phyloP scores from a whole-genome alignment of 2,888 invertebrate species.

The Serripes groenlandicus region DNA sequence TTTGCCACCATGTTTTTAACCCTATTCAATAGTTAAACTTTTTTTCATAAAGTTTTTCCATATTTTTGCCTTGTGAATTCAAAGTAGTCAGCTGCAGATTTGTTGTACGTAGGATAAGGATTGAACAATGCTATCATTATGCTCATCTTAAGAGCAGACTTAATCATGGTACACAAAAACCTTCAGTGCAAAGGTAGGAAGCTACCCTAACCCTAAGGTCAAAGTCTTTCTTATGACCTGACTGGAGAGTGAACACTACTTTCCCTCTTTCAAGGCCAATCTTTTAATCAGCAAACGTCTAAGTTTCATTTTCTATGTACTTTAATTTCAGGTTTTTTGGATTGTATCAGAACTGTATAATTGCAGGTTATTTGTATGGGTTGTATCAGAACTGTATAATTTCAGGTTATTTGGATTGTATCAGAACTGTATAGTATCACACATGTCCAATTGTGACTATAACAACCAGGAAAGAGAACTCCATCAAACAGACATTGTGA shows the following conservation, averaged over 20 bases:
- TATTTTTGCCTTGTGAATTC: not conserved
- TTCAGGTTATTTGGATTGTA: slow-evolving; percentile 59
- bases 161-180: not conserved
- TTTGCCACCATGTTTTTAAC: slow-evolving; percentile 1
- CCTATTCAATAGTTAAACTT: not conserved
- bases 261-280: too few relatives aligned
- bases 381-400: not conserved
- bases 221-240: not conserved
- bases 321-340: not conserved
- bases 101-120: not conserved
- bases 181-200: not conserved
- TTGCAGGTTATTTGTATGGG: not conserved
- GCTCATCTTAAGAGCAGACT: not conserved
- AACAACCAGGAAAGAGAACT: slow-evolving; percentile 45
- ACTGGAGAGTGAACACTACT: not conserved
- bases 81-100: not conserved
- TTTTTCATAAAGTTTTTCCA: not conserved
- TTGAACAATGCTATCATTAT: not conserved
- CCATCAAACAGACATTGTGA: slow-evolving; percentile 60
- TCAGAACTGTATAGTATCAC: slow-evolving; percentile 51
- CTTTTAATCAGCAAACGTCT: not conserved
- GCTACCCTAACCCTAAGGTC: not conserved
- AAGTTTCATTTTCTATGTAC: not conserved
- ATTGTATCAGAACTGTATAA: not conserved
- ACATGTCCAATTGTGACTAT: slow-evolving; percentile 46